Base-by-base conservation (phyloP, 53 echinoderm and acorn worm genomes). In the Luidia sarsii region DNA sequence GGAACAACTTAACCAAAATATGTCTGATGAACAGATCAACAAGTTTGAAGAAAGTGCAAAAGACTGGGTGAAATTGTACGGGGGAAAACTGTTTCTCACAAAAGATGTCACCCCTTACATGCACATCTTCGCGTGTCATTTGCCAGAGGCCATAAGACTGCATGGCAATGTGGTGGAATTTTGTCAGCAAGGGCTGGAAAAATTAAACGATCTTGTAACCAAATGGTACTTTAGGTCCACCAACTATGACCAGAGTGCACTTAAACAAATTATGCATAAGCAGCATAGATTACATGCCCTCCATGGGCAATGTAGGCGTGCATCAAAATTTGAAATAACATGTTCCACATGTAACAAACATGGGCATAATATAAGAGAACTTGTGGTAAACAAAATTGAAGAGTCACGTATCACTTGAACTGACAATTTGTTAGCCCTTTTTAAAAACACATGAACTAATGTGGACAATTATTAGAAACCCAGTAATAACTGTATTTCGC, bases 41-140 rank as follows among this genome's bases (percentile, higher is more conserved):
- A 0, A 53, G 54, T 72, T 72, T 53, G 73, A 72, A 38, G 3
- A 11, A 24, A 16, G 54, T n/a, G 73, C 73, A 23, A 72, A 53
- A 25, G n/a, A 50, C 36, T 72, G 72, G 55, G 34, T 64, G 4
- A 7, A 64, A 2, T 35, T 64, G 20, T 64, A 1, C 5, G n/a
- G n/a, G n/a, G 20, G 15, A 3, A 64, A 2, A 6, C 20, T 81
- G 28, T 39, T 60, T 25, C 61, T 43, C 24, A 75, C 68, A 23
- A 86, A 67, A 28, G 79, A 86, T 51, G 67, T 88, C 43, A 88
- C 83, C 34, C 89, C 89, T 21, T 83, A 88, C 57, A 88, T 83
- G 83, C 83, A 88, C 39, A 62, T 88, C 41, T 48, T 68, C 45
- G 68, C 68, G 28, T 30, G 21, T 48, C 74, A 73, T 51, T 18